Evolutionary conservation across 2,797 vertebrate species (phyloP).

Genomic region (Hoplostethus mediterraneus): DNA sequence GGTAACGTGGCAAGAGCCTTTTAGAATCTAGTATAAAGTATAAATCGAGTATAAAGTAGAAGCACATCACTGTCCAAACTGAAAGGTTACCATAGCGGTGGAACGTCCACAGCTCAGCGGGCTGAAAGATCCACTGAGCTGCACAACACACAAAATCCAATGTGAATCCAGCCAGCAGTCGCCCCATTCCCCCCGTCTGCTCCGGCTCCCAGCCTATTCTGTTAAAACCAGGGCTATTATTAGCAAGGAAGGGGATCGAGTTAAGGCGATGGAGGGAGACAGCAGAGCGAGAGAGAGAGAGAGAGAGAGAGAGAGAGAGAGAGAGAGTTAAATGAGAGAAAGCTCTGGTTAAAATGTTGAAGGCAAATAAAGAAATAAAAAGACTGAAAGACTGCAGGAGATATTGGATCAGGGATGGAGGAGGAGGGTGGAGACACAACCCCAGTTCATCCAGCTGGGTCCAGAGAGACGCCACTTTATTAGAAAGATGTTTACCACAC

Average conservation of each 20-base stretch:
- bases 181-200: constrained; percentile 45
- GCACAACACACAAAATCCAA: constrained; percentile 54
- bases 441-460: too few species aligned
- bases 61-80: not conserved
- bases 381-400: constrained; percentile 16
- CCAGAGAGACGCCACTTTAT: too few species aligned
- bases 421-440: constrained; percentile 5
- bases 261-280: constrained; percentile 59
- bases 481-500: too few species aligned
- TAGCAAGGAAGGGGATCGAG: constrained; percentile 54
- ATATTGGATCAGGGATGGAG: constrained; percentile 14
- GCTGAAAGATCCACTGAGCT: constrained; percentile 49
- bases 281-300: constrained; percentile 33
- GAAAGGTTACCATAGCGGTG: constrained; percentile 25
- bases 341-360: too few species aligned
- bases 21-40: constrained; percentile 6
- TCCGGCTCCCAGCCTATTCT: constrained; percentile 48
- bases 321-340: constrained; percentile 10
- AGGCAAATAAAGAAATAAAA: not conserved
- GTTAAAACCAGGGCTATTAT: constrained; percentile 61
- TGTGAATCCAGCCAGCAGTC: constrained; percentile 53
- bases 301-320: constrained; percentile 20
- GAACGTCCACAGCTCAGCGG: constrained; percentile 17
- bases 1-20: not conserved
- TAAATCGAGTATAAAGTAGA: constrained; percentile 31